Evolutionary conservation across 23 tunicate species (phyloP).

Genomic region (Halocynthia roretzi): DNA sequence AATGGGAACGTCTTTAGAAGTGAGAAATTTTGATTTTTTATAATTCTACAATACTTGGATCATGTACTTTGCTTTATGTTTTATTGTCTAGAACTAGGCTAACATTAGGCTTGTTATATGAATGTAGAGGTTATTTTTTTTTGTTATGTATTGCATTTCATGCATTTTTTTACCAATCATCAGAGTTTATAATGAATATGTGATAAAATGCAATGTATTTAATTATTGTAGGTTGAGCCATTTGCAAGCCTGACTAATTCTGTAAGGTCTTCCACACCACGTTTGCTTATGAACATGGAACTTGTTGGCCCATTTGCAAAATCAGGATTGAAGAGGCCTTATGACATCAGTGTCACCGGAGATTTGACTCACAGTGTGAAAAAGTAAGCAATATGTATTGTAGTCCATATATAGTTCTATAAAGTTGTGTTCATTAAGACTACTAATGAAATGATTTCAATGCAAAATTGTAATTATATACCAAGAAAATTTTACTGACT

Average conservation of each 20-base stretch:
- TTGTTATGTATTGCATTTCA: too few species aligned
- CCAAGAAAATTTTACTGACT: too few species aligned
- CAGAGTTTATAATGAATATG: too few species aligned
- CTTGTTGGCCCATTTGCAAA: conserved; percentile 68
- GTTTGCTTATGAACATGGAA: conserved; percentile 66
- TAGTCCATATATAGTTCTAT: neutral
- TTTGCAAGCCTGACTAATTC: conserved; percentile 75
- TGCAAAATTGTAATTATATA: neutral
- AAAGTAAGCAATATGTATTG: conserved; percentile 9
- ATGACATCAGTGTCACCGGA: conserved; percentile 55
- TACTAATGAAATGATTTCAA: neutral
- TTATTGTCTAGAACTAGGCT: too few species aligned
- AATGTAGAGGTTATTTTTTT: too few species aligned
- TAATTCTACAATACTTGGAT: neutral
- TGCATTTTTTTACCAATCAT: too few species aligned
- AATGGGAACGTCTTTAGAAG: conserved; percentile 92
- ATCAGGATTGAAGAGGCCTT: conserved; percentile 18
- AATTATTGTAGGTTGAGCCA: conserved; percentile 63
- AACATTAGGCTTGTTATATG: too few species aligned
- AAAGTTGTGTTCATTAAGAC: neutral
- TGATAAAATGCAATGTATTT: too few species aligned
- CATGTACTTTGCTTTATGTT: neutral
- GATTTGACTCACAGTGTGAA: conserved; percentile 37
- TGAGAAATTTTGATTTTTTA: neutral
- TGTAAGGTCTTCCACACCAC: conserved; percentile 36